Evolutionary conservation across 2,113 vertebrate genomes (phyloP).

Genomic region (Illadopsis cleaveri): DNA sequence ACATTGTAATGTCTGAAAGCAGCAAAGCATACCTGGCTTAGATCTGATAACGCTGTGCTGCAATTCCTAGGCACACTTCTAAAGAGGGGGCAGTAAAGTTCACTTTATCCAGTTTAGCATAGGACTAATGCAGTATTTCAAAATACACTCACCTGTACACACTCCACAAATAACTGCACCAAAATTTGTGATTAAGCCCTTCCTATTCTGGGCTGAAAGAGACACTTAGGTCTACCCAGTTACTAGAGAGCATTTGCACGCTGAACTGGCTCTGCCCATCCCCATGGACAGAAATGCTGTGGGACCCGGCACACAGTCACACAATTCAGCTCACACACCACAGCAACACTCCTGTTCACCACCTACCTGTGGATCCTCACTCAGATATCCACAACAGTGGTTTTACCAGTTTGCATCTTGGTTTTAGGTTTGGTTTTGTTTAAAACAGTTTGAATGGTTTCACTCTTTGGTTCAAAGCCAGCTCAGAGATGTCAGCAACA

Average conservation of each 20-base stretch:
- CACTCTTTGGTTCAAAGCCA: not conserved
- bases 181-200: not conserved
- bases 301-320: not conserved
- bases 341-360: fast-evolving
- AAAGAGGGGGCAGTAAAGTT: not conserved
- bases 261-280: not conserved
- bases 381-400: not conserved
- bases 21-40: not conserved
- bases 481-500: not conserved
- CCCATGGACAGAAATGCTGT: not conserved
- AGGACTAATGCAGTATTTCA: not conserved
- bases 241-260: not conserved
- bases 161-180: not conserved
- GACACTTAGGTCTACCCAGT: not conserved
- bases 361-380: not conserved
- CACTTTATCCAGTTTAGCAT: not conserved
- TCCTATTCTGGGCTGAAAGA: not conserved
- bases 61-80: not conserved
- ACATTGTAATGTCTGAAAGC: not conserved
- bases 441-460: not conserved
- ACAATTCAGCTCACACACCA: not conserved
- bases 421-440: not conserved
- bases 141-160: not conserved
- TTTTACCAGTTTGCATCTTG: not conserved
- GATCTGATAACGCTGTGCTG: not conserved